Conservation (phyloP, 1,140 invertebrate genomes). For the Calliopsis andreniformis region DNA sequence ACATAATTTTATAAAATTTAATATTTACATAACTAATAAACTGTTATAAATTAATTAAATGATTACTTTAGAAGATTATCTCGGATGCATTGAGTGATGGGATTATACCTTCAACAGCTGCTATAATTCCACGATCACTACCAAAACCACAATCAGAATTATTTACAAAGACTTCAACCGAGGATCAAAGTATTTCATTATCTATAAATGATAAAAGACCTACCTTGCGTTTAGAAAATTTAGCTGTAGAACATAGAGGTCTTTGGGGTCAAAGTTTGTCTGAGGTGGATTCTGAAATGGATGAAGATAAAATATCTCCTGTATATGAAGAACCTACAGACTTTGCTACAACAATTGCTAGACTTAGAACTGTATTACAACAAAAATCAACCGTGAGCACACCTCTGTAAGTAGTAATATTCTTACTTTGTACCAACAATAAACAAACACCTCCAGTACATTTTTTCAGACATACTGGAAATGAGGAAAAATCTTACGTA, state of each 20-base stretch:
- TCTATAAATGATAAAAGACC: slow-evolving; percentile 53
- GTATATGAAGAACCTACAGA: slow-evolving; percentile 88
- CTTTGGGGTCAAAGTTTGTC: slow-evolving; percentile 73
- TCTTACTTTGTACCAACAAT: neutral
- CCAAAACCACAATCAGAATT: slow-evolving; percentile 59
- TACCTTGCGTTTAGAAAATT: slow-evolving; percentile 68
- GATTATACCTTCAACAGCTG: slow-evolving; percentile 74
- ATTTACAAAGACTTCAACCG: slow-evolving; percentile 27
- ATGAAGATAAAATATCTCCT: slow-evolving; percentile 79
- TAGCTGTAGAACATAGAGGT: slow-evolving; percentile 69
- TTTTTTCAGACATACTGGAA: slow-evolving; percentile 68
- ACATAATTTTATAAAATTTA: neutral
- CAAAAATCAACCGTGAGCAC: slow-evolving; percentile 83
- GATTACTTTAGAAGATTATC: slow-evolving; percentile 59
- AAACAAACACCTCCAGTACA: neutral
- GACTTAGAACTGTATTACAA: slow-evolving; percentile 85
- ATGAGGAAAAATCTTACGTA: slow-evolving; percentile 75
- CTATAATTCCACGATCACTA: slow-evolving; percentile 70
- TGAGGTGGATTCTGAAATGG: slow-evolving; percentile 69
- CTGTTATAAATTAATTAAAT: slow-evolving; percentile 2
- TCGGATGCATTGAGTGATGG: slow-evolving; percentile 70
- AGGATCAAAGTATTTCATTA: slow-evolving; percentile 19
- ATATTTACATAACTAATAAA: neutral
- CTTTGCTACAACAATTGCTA: slow-evolving; percentile 88
- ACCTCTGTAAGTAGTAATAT: slow-evolving; percentile 68